phyloP scores from a whole-genome alignment of 2,797 vertebrate genomes.

The Pristis pectinata region DNA sequence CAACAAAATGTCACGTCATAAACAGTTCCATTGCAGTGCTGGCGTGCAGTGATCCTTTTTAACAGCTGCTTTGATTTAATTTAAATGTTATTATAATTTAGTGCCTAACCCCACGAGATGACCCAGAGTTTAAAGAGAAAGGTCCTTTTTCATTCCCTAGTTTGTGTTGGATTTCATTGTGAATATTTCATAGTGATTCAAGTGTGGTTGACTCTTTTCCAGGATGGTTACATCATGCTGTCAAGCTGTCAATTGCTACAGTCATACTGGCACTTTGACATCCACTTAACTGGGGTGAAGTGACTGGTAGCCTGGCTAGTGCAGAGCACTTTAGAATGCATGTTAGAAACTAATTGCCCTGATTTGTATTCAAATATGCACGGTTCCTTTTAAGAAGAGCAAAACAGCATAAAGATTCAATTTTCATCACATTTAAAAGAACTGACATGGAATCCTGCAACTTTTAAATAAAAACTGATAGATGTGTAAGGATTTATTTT shows the following conservation, averaged over 20 bases:
- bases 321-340: neutral
- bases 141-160: neutral
- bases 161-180: constrained; percentile 27
- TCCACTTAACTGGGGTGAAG: too few species aligned
- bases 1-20: constrained; percentile 8
- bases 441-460: neutral
- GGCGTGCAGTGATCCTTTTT: neutral
- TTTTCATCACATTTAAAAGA: neutral
- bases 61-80: constrained; percentile 31
- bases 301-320: neutral
- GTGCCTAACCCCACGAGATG: constrained; percentile 27
- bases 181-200: constrained; percentile 17
- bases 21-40: neutral
- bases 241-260: constrained; percentile 16
- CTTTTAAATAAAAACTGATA: neutral
- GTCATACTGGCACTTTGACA: neutral
- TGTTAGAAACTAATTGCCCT: constrained; percentile 16
- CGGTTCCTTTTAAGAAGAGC: neutral
- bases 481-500: neutral
- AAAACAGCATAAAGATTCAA: neutral
- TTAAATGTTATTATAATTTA: constrained; percentile 27
- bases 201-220: constrained; percentile 6
- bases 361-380: constrained; percentile 6
- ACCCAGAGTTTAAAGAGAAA: neutral
- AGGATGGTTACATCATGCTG: neutral